Conservation (phyloP, 1,140 invertebrate genomes). For the Lordiphosa clarofinis region DNA sequence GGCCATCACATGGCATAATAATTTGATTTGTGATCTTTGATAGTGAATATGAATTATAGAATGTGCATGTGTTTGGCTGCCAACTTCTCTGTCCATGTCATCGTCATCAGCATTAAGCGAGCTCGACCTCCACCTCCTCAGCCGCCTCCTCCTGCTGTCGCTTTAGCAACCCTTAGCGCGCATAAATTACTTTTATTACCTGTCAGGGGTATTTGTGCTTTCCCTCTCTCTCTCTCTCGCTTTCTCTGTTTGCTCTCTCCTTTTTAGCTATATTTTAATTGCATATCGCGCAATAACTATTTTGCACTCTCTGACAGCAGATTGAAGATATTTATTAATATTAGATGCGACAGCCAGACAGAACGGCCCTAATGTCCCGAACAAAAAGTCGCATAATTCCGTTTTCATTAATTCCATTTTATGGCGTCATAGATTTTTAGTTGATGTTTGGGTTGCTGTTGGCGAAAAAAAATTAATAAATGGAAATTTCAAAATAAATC, state of each 20-base stretch:
- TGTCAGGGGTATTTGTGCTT: constrained; percentile 74
- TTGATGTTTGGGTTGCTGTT: constrained; percentile 33
- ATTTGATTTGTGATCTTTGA: constrained; percentile 79
- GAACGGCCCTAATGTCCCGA: constrained; percentile 7
- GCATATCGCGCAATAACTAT: constrained; percentile 77
- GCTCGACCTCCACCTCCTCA: constrained; percentile 14
- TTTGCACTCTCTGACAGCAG: constrained; percentile 67
- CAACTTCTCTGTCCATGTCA: constrained; percentile 48
- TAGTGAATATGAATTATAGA: constrained; percentile 75
- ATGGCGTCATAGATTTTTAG: constrained; percentile 74
- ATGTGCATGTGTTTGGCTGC: constrained; percentile 32
- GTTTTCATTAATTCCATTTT: constrained; percentile 72
- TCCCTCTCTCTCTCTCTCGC: constrained; percentile 12
- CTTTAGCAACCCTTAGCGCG: constrained; percentile 73
- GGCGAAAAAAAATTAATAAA: constrained; percentile 12
- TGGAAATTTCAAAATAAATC: too few relatives aligned
- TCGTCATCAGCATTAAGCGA: constrained; percentile 70
- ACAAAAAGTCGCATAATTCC: constrained; percentile 60
- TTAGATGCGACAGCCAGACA: constrained; percentile 62
- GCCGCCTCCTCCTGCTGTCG: constrained; percentile 44
- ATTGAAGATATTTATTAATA: constrained; percentile 79
- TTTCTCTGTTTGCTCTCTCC: constrained; percentile 1
- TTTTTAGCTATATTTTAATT: constrained; percentile 77
- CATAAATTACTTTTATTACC: constrained; percentile 80
- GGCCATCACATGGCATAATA: constrained; percentile 71